Evolutionary conservation across 2,113 vertebrate species (phyloP), one percentile per base, ranked within the genome.

Genomic region (Odobenus rosmarus): DNA sequence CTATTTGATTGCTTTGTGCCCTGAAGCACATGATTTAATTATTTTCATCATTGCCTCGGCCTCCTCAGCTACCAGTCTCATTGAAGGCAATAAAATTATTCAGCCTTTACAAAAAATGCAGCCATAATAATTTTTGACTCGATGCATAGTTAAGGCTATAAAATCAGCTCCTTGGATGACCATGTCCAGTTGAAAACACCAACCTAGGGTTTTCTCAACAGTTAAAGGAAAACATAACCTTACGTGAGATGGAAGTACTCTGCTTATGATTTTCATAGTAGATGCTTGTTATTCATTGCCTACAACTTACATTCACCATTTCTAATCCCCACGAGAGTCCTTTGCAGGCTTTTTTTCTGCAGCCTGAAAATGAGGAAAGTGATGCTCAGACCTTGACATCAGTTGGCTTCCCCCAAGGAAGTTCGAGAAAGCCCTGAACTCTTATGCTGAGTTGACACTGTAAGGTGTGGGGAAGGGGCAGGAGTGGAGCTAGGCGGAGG

Each of bases 11-110:
- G 98, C 98, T 98, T 87, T 98, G 98, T 98, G 99, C 98, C 98
- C 98, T 98, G 98, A 98, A 99, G 98, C 99, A 99, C 98, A 98
- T 98, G 98, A 99, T 98, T 98, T 98, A 99, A 99, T 99, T 99
- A 99, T 98, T 98, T 98, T 99, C 99, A 99, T 98, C 98, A 99
- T 98, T 98, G 98, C 98, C 96, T 98, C 97, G 83, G 98, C 98
- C 98, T 99, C 98, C 98, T 98, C 98, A 94, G 98, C 98, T 98
- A 98, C 98, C 98, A 98, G 98, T 98, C 98, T 98, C 98, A 98
- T 98, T 97, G 98, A 98, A 18, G 96, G 98, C 98, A 98, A 98
- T 99, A 98, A 99, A 99, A 98, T 98, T 98, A 98, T 98, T 98
- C 99, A 99, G 98, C 98, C 97, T 97, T 97, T 91, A 93, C 96